Evolutionary conservation across 2,113 vertebrate genomes (phyloP), one percentile per base, ranked within the genome.

Genomic region (Lepisosteus osseus): DNA sequence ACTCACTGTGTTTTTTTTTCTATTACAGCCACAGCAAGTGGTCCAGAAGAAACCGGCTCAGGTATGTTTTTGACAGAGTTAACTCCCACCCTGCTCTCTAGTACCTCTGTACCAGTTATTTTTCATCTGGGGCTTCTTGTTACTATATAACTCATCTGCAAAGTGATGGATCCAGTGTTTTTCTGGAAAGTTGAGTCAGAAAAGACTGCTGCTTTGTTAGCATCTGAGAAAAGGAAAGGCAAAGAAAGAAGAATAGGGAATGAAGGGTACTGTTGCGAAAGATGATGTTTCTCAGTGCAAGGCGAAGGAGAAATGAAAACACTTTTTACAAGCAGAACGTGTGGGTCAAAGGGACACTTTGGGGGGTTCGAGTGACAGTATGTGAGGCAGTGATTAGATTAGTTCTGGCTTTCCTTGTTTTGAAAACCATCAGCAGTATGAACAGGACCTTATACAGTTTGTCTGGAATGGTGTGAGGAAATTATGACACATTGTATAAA

Each of bases 11-110:
- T 59, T 54, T 42, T 72, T 54, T 77, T 76, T 82, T 76, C 61
- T 87, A 12, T 90, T 93, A 43, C 86, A 98, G 96, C 96, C 96
- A 81, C 95, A 96, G 75, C 94, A 96, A 90, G 94, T 95, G 64
- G 90, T 96, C 90, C 94, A 94, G 87, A 95, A 97, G 93, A 95
- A 94, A 85, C 92, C 94, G 88, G 91, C 93, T 94, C 94, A 95
- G 95, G 96, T 98, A 93, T 88, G 92, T 77, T 4, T 51, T 51
- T 51, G 5, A 1, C 29, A 29, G 29, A 29, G 29, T 2, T 29
- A 29, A 2, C 29, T 29, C 29, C 29, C 29, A 29, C 29, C 29
- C 29, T 29, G 29, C 29, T 29, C 29, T 29, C 29, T 1, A 29
- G 29, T 29, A 29, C 29, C 29, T 29, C 29, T 29, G 29, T 29